phyloP scores from a whole-genome alignment of 2,113 vertebrate species.

The Pristiophorus japonicus region DNA sequence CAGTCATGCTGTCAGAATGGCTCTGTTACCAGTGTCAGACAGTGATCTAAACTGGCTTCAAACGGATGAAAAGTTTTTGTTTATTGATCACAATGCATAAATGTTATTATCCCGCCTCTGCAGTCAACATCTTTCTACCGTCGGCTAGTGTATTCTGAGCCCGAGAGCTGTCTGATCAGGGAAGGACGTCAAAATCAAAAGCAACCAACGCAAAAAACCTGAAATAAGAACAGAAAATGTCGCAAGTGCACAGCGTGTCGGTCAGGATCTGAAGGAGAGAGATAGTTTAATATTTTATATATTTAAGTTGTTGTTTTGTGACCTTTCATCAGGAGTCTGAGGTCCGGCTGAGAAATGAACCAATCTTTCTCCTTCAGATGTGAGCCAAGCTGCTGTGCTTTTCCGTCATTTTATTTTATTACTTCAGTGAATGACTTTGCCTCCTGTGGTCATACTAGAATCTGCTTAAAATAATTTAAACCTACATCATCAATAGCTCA shows the following conservation, averaged over 20 bases:
- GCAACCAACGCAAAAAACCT: not conserved
- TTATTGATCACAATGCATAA: not conserved
- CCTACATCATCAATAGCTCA: not conserved
- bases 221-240: not conserved
- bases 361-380: not conserved
- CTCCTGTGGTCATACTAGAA: not conserved
- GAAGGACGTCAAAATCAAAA: not conserved
- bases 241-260: not conserved
- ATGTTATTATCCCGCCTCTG: not conserved
- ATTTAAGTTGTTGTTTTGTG: not conserved
- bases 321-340: not conserved
- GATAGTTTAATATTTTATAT: not conserved
- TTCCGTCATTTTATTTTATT: not conserved
- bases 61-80: not conserved
- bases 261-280: not conserved
- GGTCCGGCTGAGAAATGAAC: not conserved
- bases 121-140: not conserved
- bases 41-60: not conserved
- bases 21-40: not conserved
- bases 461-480: not conserved
- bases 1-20: not conserved
- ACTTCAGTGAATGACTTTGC: not conserved
- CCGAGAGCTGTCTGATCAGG: not conserved
- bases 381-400: not conserved
- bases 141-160: not conserved